Evolutionary conservation across 2,888 invertebrate genomes (phyloP).

Genomic region (Leptinotarsa rubiginosa): DNA sequence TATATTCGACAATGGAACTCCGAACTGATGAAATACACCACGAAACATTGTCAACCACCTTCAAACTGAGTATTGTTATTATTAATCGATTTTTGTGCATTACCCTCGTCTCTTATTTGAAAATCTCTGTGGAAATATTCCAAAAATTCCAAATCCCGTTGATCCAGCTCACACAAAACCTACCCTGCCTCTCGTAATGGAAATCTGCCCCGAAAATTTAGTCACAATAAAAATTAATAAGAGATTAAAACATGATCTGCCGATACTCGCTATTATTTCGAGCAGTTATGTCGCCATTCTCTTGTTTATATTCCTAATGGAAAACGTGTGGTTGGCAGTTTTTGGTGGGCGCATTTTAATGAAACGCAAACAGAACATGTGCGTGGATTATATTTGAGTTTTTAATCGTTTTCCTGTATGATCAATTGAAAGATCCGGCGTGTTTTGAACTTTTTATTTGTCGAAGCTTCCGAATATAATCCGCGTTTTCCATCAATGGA

Average conservation of each 20-base stretch:
- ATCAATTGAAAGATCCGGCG: slow-evolving; percentile 55
- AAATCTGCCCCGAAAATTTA: slow-evolving; percentile 33
- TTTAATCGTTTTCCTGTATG: slow-evolving; percentile 55
- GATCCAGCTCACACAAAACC: slow-evolving; percentile 14
- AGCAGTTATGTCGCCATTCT: slow-evolving; percentile 50
- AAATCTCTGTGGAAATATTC: background rate
- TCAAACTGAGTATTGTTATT: too few relatives aligned
- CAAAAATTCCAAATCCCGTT: background rate
- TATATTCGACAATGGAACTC: too few relatives aligned
- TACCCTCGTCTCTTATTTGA: too few relatives aligned
- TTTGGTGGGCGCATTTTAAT: slow-evolving; percentile 64
- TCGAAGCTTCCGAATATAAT: slow-evolving; percentile 26
- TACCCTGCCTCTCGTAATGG: slow-evolving; percentile 5
- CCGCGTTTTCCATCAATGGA: slow-evolving; percentile 1
- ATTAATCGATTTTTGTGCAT: too few relatives aligned
- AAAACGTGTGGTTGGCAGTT: slow-evolving; percentile 65
- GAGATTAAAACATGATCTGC: slow-evolving; percentile 38
- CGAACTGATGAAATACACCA: too few relatives aligned
- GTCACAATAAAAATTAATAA: slow-evolving; percentile 39
- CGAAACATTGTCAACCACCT: too few relatives aligned
- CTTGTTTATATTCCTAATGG: slow-evolving; percentile 57
- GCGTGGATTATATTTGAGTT: slow-evolving; percentile 56
- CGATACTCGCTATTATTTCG: slow-evolving; percentile 57
- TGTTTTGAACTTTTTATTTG: slow-evolving; percentile 42
- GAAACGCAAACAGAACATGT: slow-evolving; percentile 57